Percentiles rank a stretch among this genome's conserved stretches.
Conservation (phyloP, 2,113 vertebrate genomes). For the Sakesphorus luctuosus region DNA sequence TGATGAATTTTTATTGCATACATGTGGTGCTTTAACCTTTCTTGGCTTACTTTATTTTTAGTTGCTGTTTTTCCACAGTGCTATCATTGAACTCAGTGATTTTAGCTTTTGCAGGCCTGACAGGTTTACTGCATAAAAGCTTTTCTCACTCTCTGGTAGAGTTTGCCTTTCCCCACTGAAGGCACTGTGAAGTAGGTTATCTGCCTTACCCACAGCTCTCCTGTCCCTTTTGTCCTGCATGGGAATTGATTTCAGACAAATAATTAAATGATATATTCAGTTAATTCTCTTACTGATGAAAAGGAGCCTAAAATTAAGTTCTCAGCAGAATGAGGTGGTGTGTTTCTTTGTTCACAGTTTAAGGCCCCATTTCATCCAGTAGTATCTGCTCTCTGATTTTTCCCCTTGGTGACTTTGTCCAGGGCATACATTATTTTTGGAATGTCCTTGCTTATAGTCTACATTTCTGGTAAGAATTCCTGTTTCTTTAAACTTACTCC, state of each 20-base stretch:
- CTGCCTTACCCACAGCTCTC: background rate
- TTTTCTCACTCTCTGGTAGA: background rate
- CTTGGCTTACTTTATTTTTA: background rate
- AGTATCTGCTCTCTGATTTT: background rate
- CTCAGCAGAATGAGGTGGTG: background rate
- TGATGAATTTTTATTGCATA: background rate
- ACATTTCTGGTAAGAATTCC: background rate
- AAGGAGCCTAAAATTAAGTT: background rate
- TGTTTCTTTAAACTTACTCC: background rate
- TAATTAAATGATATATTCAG: background rate
- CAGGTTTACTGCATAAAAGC: background rate
- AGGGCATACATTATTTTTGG: background rate
- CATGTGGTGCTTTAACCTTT: background rate
- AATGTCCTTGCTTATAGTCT: background rate
- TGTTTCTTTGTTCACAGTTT: background rate
- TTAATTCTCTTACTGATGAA: background rate
- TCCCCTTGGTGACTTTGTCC: background rate
- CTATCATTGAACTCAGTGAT: background rate
- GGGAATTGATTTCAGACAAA: background rate
- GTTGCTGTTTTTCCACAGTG: background rate
- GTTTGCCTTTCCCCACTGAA: background rate
- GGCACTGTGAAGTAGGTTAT: background rate
- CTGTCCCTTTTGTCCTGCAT: background rate
- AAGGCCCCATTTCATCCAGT: background rate
- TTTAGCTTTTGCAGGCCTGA: background rate